Base-by-base conservation (phyloP, 1,140 invertebrate genomes). In the Cydia amplana region DNA sequence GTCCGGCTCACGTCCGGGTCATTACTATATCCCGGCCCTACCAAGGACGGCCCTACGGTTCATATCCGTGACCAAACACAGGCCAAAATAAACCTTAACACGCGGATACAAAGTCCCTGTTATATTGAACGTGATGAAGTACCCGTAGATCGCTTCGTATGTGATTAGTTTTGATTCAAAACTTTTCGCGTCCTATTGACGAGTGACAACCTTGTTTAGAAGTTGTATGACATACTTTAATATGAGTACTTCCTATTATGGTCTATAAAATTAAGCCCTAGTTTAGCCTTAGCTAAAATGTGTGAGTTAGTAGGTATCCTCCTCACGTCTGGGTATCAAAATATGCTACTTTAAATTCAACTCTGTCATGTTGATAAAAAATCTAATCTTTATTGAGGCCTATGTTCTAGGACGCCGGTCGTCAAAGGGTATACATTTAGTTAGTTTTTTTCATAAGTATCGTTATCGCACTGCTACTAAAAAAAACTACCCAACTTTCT, bases 31-130 rank as follows among this genome's bases (percentile, higher is more conserved):
- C 64, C 14, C 16, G 14, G 64, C 64, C 64, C 64, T 67, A n/a
- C 64, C 64, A 67, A 67, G 64, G 64, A 67, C 64, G 25, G 32
- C 9, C 64, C 64, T 32, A 32, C 49, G n/a, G 49, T 6, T n/a
- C 49, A 51, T 1, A 67, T 67, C 64, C 64, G 64, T 32, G 64
- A 67, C 23, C 12, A n/a, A n/a, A 0, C 64, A 16, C 64, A 32
- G n/a, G 64, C 12, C 4, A 67, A 36, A 28, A 12, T 32, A 14
- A 16, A 67, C 64, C 4, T 32, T 67, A 67, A 16, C 9, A 10
- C 2, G 16, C 0, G 3, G 4, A 36, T 3, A n/a, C n/a, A 67
- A 16, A 7, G 28, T 67, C 2, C 64, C 7, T 16, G 60, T 51
- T 9, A 40, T 18, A 12, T 51, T 4, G 4, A 51, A 18, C n/a